Evolutionary conservation across 2,113 vertebrate genomes (phyloP), one percentile per base, ranked within the genome.

Genomic region (Ploceus nigricollis): DNA sequence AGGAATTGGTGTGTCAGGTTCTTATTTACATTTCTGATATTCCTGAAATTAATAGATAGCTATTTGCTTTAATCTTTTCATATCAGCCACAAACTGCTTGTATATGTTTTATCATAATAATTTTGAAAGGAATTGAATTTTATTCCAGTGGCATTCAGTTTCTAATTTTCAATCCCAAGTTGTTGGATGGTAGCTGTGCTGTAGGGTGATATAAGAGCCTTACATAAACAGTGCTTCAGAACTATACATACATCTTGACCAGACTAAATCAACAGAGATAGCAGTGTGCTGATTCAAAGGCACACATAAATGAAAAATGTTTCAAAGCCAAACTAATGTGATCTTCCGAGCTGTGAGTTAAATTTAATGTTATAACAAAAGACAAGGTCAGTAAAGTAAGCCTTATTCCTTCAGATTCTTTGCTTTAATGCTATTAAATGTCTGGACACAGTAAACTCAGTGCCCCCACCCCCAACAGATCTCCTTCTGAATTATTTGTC

Each of bases 1-100:
- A 94, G 51, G 47, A 90, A 90, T 68, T 90, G 79, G 83, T 80
- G 35, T 84, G n/a, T 83, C 91, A 90, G 48, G 64, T 94, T 98
- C 91, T 88, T 95, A 97, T 98, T 98, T 97, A 96, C 95, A 96
- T 97, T 97, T 97, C 91, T 95, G 93, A 98, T 96, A 96, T 85
- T 95, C 78, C 96, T 98, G 96, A 90, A 97, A 97, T 97, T 96
- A 97, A 96, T 97, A 96, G 94, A 97, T 95, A 97, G 77, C 90
- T 96, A 90, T 97, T 98, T 97, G 81, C 97, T 97, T 97, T 97
- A 96, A 94, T 96, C 94, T 94, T 95, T 94, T 53, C 89, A 17
- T 97, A 97, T 97, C 97, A 97, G 89, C 75, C 57, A 51, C 61
- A 94, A 91, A 96, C 94, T 89, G 90, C 93, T 95, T 97, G 96